Evolutionary conservation across 2,113 vertebrate species (phyloP).

Genomic region (Hassar affinis): DNA sequence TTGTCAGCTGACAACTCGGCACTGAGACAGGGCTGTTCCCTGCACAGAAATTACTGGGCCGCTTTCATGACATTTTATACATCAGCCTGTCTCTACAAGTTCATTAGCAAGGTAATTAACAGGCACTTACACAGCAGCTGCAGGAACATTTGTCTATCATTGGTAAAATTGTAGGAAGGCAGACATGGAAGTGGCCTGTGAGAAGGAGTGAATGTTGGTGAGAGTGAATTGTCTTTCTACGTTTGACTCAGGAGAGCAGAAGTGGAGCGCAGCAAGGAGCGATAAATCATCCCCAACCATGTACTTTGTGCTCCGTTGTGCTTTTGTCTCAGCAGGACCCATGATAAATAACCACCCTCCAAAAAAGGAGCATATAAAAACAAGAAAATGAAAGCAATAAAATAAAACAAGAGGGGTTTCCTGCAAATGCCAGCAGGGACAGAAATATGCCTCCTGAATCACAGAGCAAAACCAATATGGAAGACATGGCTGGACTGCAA

Average conservation of each 20-base stretch:
- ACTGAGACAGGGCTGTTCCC: constrained; percentile 34
- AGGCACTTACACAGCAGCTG: constrained; percentile 48
- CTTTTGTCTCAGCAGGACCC: constrained; percentile 50
- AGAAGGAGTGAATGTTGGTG: constrained; percentile 29
- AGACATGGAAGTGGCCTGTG: constrained; percentile 18
- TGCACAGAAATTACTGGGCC: constrained; percentile 27
- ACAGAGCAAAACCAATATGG: constrained; percentile 44
- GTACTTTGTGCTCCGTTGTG: constrained; percentile 57
- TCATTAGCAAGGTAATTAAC: constrained; percentile 57
- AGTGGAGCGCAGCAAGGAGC: constrained; percentile 50
- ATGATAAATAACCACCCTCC: constrained; percentile 59
- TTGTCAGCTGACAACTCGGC: constrained; percentile 13
- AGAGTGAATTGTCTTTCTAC: constrained; percentile 44
- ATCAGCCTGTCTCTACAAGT: constrained; percentile 25
- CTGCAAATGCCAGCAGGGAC: constrained; percentile 35
- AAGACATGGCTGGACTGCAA: constrained; percentile 37
- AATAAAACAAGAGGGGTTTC: constrained; percentile 52
- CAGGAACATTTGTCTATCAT: constrained; percentile 41
- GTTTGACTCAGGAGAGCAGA: constrained; percentile 51
- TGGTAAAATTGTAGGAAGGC: constrained; percentile 25
- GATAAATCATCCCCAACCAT: constrained; percentile 58
- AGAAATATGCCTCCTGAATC: constrained; percentile 37
- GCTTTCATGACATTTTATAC: constrained; percentile 40
- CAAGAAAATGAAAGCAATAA: constrained; percentile 58
- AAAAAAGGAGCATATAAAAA: constrained; percentile 60